Evolutionary conservation across 1,140 invertebrate genomes (phyloP), one percentile per base, ranked within the genome.

Genomic region (Plectus sambesii): DNA sequence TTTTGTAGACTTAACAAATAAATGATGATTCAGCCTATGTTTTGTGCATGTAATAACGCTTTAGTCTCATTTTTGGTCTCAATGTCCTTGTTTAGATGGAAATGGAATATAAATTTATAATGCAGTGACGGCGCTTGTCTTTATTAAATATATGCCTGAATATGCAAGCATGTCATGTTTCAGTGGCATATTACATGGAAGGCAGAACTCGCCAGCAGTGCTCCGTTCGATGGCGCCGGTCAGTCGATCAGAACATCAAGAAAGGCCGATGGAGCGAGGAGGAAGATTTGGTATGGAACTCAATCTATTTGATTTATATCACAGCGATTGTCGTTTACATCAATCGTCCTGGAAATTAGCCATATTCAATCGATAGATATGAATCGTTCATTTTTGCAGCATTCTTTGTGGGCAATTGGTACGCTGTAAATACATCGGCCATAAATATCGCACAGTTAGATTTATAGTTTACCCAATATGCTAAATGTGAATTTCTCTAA

Each of bases 181-280:
- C 58, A 71, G 69, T 70, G 12, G 61, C 64, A 2, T 59, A 63
- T 26, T 64, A 59, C 43, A 63, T 72, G 47, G 67, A 70, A 30
- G 61, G 61, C 0, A 55, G 69, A 26, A 70, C 58, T 52, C 40
- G 50, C 26, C 35, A 47, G 5, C 58, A 68, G 39, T 69, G 68
- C 42, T 27, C 42, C 12, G 43, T 41, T 12, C 55, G 69, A 5
- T 72, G 55, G 52, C 22, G 33, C 5, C 53, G 56, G 33, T 55
- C 42, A 17, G 57, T 70, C 2, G 58, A 70, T 37, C 58, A 60
- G 2, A 35, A 40, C 4, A 51, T 56, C 1, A 66, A 58, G 22
- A 49, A 50, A 8, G 69, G 69, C 1, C 42, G 53, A 38, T 72
- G 69, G 69, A 58, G 61, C 15, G 45, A 54, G 17, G 54, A 60